Base-by-base conservation (phyloP, 2,113 vertebrate species). In the Ochotona curzoniae region DNA sequence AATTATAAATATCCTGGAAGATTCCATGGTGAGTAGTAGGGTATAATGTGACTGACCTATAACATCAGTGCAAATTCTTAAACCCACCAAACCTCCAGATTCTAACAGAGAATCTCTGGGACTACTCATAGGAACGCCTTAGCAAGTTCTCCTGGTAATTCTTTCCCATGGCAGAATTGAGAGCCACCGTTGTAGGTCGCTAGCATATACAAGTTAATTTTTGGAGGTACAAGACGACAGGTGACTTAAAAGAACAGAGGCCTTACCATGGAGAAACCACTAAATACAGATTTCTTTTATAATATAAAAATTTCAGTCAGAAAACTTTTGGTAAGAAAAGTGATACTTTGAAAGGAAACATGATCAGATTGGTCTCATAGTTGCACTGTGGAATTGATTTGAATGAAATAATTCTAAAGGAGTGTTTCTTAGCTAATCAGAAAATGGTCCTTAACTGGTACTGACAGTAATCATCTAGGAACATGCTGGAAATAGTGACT, bases 171-270 rank as follows among this genome's bases (percentile, higher is more conserved):
- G 25, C n/a, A 57, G 13, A 87, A 30, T 91, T 90, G 61, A 91
- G 63, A 91, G 89, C 10, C 32, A 35, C 63, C 81, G 2, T 67
- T 76, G 12, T 83, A 78, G 38, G 9, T 75, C 73, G 93, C 25
- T 76, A 38, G 25, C 49, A 87, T 82, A 67, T 26, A 44, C 17
- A 76, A 9, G 66, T 73, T 91, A 54, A 79, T 91, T 91, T 93
- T 64, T 30, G 49, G 28, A 83, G 13, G 23, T 88, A 57, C 78
- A 76, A 67, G 79, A 64, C 85, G 38, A 89, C 17, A 91, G 47
- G 83, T 90, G 17, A 60, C 28, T 83, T 94, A 88, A 90, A 92
- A 90, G 35, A n/a, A 91, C 88, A 49, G 38, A 93, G 11, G 23
- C 10, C 70, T 51, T 85, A 79, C 11, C 66, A 90, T 78, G 44